Conservation (phyloP, 2,113 vertebrate genomes). For the Collichthys lucidus region DNA sequence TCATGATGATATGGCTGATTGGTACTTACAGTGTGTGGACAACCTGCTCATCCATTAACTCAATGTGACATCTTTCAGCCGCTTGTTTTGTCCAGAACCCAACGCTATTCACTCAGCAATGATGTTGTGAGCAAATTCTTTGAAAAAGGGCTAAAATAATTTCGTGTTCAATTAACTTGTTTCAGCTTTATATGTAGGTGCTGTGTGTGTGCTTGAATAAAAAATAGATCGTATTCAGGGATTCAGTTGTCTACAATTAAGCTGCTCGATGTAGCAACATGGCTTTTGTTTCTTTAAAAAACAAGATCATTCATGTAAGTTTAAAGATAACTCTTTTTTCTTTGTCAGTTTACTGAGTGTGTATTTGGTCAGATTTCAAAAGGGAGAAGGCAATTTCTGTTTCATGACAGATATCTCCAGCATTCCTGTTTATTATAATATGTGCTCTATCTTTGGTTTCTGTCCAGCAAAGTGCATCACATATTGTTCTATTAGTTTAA, state of each 20-base stretch:
- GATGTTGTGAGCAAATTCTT: background rate
- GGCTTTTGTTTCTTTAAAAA: background rate
- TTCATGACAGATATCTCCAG: too few relatives aligned
- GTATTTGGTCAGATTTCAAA: background rate
- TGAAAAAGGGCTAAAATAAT: background rate
- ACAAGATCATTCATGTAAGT: background rate
- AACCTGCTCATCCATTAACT: too few relatives aligned
- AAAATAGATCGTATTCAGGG: background rate
- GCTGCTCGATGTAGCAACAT: background rate
- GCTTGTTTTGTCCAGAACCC: too few relatives aligned
- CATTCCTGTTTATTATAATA: too few relatives aligned
- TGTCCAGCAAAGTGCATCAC: background rate
- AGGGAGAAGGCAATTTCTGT: too few relatives aligned
- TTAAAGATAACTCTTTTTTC: background rate
- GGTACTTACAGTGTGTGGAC: too few relatives aligned
- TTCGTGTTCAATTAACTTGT: background rate
- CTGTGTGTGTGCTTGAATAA: background rate
- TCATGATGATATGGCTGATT: too few relatives aligned
- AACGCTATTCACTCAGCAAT: too few relatives aligned
- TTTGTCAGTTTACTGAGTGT: background rate
- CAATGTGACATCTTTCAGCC: too few relatives aligned
- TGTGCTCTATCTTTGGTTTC: too few relatives aligned
- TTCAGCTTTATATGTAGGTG: background rate
- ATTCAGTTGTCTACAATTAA: background rate
- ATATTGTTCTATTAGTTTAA: background rate